Conservation (phyloP, 2,797 vertebrate genomes). For the Danio aesculapii region DNA sequence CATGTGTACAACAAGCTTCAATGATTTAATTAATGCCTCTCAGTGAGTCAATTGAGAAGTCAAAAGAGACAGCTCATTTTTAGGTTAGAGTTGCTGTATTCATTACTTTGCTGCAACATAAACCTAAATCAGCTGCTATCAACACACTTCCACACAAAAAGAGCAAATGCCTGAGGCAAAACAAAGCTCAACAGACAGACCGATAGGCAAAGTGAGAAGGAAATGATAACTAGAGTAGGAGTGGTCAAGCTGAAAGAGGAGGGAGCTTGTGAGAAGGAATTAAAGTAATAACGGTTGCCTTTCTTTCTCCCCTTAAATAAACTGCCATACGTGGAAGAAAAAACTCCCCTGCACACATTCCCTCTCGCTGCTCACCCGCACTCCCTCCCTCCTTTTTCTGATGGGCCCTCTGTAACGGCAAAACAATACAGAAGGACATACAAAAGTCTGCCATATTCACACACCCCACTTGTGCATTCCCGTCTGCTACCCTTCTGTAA, state of each 20-base stretch:
- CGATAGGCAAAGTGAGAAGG: slow-evolving; percentile 60
- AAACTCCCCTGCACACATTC: slow-evolving; percentile 43
- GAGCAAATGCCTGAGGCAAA: slow-evolving; percentile 65
- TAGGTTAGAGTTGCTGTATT: slow-evolving; percentile 57
- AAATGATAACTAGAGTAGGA: slow-evolving; percentile 45
- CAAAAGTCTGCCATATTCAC: slow-evolving; percentile 74
- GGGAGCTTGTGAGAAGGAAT: slow-evolving; percentile 61
- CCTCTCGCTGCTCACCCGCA: slow-evolving; percentile 42
- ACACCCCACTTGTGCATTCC: slow-evolving; percentile 79
- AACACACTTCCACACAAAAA: slow-evolving; percentile 28
- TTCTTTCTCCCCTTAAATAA: slow-evolving; percentile 55
- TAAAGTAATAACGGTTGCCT: slow-evolving; percentile 70
- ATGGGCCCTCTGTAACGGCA: slow-evolving; percentile 41
- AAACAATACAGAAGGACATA: slow-evolving; percentile 66
- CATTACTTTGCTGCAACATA: slow-evolving; percentile 70
- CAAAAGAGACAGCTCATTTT: slow-evolving; percentile 3
- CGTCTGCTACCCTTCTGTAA: slow-evolving; percentile 77
- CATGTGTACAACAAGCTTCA: background rate
- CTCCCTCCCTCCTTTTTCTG: slow-evolving; percentile 47
- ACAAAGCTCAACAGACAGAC: slow-evolving; percentile 62
- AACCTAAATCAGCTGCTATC: slow-evolving; percentile 61
- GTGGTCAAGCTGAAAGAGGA: slow-evolving; percentile 55
- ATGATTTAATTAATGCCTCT: background rate
- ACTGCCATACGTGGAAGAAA: slow-evolving; percentile 63
- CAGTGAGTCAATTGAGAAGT: background rate